Base-by-base conservation (phyloP, 1,140 invertebrate genomes). In the Danaus plexippus region DNA sequence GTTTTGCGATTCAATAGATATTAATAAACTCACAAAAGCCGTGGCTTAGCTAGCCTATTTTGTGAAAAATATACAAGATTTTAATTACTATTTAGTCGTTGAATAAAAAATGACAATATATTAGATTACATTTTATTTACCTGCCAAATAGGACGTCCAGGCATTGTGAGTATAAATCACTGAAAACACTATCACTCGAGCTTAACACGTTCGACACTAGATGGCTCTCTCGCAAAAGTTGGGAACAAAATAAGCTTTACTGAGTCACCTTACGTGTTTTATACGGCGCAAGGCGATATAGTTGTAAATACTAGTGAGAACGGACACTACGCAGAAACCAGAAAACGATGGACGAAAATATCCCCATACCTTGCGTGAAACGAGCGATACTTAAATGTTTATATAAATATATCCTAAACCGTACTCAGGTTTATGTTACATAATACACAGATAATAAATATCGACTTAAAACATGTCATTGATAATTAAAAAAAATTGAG, bases 61-160 rank as follows among this genome's bases (percentile, higher is more conserved):
- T 32, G 22, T 32, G 0, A 32, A 32, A 32, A 32, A 32, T 32
- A 32, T 32, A 32, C 22, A 32, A 32, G 22, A 32, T 32, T 32
- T 22, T 32, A 7, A 32, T 8, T 6, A 6, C 2, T 7, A 32
- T 32, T 0, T 32, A 6, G 22, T 32, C 5, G 2, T 32, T 32
- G 22, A 8, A 32, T 32, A 32, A 8, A 32, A 32, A 52, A 58
- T 54, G 13, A 50, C 46, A 50, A 55, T 57, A 57, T 48, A 32
- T 32, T 32, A 8, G 5, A 32, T 32, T 7, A 32, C 5, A 32
- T 6, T 32, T 42, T 45, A 67, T 70, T 73, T 77, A 88, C 87
- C 84, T 88, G 87, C 87, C 87, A 88, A 77, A 88, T 78, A 59
- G 87, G 87, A 80, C 86, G 84, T 75, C 87, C 87, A 80, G 87